Percentiles rank a stretch among this genome's conserved stretches.
Conservation (phyloP, 2,888 invertebrate species). For the Disparrhopalites patrizii region DNA sequence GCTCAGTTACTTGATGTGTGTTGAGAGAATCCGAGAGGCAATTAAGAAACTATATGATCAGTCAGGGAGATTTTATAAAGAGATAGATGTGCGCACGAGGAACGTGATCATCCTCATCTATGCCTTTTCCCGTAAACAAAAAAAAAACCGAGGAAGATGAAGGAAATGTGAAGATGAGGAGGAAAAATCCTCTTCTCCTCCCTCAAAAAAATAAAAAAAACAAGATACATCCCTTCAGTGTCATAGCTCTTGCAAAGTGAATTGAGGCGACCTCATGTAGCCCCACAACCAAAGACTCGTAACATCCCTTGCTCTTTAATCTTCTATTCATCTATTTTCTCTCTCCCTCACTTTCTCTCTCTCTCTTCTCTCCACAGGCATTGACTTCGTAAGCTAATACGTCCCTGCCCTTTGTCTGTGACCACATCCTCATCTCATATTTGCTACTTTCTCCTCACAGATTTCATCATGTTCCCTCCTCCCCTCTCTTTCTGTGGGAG, state of each 20-base stretch:
- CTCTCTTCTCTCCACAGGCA: not conserved
- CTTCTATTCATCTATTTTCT: constrained; percentile 17
- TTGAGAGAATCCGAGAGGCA: constrained; percentile 4
- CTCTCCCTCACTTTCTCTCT: constrained; percentile 3
- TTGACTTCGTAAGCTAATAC: not conserved
- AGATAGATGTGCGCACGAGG: constrained; percentile 20
- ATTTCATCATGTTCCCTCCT: not conserved
- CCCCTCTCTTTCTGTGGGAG: not conserved
- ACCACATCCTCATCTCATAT: not conserved
- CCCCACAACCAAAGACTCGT: too few relatives aligned
- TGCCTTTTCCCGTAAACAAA: not conserved
- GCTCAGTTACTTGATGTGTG: too few relatives aligned
- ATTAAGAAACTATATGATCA: constrained; percentile 20
- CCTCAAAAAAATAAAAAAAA: too few relatives aligned
- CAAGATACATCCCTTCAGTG: too few relatives aligned
- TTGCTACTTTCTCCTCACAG: not conserved
- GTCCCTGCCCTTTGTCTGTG: not conserved
- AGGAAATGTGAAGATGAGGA: too few relatives aligned
- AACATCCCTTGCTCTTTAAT: not conserved
- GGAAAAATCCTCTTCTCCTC: too few relatives aligned
- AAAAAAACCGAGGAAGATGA: not conserved
- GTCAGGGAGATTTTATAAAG: constrained; percentile 15
- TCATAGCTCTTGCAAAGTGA: too few relatives aligned
- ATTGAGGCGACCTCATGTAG: too few relatives aligned
- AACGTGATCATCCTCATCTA: not conserved